phyloP scores from a whole-genome alignment of 1,140 invertebrate species.

The Drosophila busckii region DNA sequence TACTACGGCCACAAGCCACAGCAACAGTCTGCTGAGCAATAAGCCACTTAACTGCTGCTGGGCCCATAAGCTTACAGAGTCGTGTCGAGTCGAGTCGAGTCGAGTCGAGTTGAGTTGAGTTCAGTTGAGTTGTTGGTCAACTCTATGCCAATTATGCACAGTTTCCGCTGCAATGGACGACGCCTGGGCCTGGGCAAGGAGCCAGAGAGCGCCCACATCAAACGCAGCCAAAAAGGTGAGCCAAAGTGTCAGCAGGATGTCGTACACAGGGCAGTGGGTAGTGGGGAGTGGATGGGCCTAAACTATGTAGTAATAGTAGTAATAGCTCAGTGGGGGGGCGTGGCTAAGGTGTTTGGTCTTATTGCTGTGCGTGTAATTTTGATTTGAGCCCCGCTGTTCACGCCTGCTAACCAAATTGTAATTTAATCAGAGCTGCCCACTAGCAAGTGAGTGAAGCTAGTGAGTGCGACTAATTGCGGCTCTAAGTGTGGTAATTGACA shows the following conservation, averaged over 20 bases:
- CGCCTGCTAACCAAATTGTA: constrained; percentile 21
- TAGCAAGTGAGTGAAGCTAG: constrained; percentile 10
- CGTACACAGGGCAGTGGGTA: too few species aligned
- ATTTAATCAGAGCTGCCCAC: too few species aligned
- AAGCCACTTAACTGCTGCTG: constrained; percentile 43
- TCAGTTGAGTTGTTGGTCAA: constrained; percentile 24
- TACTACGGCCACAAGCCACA: constrained; percentile 17
- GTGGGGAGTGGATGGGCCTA: too few species aligned
- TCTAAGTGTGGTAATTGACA: too few species aligned
- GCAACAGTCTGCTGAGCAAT: constrained; percentile 8
- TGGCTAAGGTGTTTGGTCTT: constrained; percentile 45
- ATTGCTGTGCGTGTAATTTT: constrained; percentile 64
- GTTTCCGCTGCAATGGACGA: constrained; percentile 35
- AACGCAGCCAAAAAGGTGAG: constrained; percentile 21
- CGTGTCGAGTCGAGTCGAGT: too few species aligned
- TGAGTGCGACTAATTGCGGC: constrained; percentile 54
- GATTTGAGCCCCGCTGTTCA: constrained; percentile 28
- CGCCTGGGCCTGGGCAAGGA: too few species aligned
- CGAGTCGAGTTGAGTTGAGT: too few species aligned
- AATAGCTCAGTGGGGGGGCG: neutral
- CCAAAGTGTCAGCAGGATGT: constrained; percentile 65
- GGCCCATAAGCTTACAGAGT: constrained; percentile 8
- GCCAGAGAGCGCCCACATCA: constrained; percentile 44
- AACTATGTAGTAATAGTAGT: constrained; percentile 11
- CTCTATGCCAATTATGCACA: constrained; percentile 71